Conservation (phyloP, 2,113 vertebrate genomes). For the Microcebus ravelobensis region DNA sequence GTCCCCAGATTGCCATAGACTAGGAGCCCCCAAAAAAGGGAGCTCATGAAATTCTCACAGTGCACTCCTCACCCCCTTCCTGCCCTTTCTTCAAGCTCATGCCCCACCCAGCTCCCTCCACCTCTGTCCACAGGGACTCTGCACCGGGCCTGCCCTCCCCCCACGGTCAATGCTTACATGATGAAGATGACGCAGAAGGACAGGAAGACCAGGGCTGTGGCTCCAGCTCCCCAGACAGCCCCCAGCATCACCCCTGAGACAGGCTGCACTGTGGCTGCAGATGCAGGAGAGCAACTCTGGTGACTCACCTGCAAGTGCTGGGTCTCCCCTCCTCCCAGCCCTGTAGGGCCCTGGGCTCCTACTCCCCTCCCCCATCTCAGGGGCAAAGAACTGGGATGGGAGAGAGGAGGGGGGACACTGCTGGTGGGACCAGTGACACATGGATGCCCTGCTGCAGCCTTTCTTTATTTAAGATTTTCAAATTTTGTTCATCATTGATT, state of each 20-base stretch:
- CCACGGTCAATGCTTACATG: neutral
- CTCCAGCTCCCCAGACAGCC: accelerated
- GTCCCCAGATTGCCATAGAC: neutral
- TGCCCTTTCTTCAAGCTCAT: neutral
- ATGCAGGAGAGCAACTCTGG: neutral
- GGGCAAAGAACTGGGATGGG: neutral
- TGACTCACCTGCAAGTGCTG: neutral
- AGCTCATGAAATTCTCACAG: no score
- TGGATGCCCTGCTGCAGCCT: no score
- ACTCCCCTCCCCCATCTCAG: neutral
- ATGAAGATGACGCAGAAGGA: neutral
- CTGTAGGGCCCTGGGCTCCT: neutral
- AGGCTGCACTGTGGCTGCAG: neutral
- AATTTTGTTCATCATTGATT: no score
- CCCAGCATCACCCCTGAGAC: neutral
- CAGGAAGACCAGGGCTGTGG: neutral
- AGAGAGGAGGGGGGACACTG: no score
- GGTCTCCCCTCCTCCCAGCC: neutral
- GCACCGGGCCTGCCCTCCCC: neutral
- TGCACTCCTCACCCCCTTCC: neutral
- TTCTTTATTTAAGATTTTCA: no score
- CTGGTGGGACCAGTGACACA: no score
- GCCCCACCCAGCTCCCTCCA: neutral
- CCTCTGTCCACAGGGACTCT: neutral
- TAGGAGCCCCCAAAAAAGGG: neutral